Conservation (phyloP, 1,140 invertebrate species). For the Tyrophagus putrescentiae region DNA sequence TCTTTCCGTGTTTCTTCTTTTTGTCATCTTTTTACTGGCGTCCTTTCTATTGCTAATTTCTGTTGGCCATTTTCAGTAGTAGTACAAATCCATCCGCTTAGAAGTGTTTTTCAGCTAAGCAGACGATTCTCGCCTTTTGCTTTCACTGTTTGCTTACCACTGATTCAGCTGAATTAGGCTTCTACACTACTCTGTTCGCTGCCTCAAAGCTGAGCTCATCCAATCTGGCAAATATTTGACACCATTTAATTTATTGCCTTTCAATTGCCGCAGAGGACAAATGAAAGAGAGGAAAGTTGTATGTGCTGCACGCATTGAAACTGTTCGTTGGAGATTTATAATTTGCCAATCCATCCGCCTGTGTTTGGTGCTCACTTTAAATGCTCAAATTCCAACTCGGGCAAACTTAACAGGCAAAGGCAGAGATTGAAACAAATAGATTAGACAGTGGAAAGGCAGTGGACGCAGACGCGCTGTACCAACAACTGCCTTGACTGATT, state of each 20-base stretch:
- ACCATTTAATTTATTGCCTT: slow-evolving; percentile 7
- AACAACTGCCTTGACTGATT: no score
- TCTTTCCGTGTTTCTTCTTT: no score
- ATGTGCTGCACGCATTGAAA: no score
- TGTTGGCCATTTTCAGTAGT: not conserved
- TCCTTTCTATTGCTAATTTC: not conserved
- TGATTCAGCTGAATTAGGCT: not conserved
- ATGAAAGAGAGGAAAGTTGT: not conserved
- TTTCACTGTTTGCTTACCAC: no score
- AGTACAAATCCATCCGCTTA: not conserved
- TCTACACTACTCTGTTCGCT: not conserved
- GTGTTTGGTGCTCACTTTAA: slow-evolving; percentile 1
- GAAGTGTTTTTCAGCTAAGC: not conserved
- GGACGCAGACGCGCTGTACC: no score
- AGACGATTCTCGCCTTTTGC: not conserved
- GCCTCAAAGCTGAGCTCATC: not conserved
- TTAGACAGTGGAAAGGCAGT: no score
- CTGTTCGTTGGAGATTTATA: slow-evolving; percentile 6
- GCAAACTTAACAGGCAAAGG: no score
- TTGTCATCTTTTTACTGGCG: no score
- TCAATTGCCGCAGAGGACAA: not conserved
- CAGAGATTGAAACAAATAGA: no score
- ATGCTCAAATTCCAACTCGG: slow-evolving; percentile 4
- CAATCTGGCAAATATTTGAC: not conserved
- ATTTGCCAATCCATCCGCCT: not conserved